phyloP scores from a whole-genome alignment of 1,140 invertebrate species.

The Eulimnadia texana region DNA sequence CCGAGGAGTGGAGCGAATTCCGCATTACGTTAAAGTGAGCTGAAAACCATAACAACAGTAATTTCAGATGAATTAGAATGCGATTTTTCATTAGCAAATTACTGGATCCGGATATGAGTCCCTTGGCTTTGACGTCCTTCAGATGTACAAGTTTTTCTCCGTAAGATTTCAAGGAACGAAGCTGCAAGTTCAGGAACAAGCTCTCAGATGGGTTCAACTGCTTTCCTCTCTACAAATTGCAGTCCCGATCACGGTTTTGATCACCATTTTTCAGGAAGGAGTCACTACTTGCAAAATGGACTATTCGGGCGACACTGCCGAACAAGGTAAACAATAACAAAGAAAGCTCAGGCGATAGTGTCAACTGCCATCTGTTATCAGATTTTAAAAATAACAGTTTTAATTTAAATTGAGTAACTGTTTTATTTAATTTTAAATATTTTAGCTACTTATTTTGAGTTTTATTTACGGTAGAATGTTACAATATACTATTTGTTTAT shows the following conservation, averaged over 20 bases:
- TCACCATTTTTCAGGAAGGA: constrained; percentile 75
- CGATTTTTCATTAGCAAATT: constrained; percentile 56
- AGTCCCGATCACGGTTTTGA: constrained; percentile 68
- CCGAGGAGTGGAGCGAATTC: constrained; percentile 78
- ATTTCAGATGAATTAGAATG: constrained; percentile 7
- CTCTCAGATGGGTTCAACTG: constrained; percentile 81
- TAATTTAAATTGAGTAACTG: too few relatives aligned
- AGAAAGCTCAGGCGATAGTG: too few relatives aligned
- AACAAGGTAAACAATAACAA: constrained; percentile 8
- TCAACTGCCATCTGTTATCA: neutral
- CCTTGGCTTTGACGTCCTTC: constrained; percentile 78
- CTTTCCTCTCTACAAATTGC: constrained; percentile 76
- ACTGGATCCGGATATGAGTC: constrained; percentile 88
- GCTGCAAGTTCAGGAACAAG: constrained; percentile 80
- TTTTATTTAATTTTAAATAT: too few relatives aligned
- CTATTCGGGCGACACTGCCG: neutral
- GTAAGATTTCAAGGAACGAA: constrained; percentile 69
- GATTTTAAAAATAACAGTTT: too few relatives aligned
- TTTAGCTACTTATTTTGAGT: too few relatives aligned
- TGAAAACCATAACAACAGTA: neutral
- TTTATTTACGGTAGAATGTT: too few relatives aligned
- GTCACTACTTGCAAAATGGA: constrained; percentile 35
- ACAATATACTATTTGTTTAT: too few relatives aligned
- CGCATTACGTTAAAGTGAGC: constrained; percentile 75
- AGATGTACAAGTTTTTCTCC: constrained; percentile 89